A percentile compares a stretch with the other conserved stretches of the same genome.
phyloP scores from a whole-genome alignment of 2,888 invertebrate species.

The Ecdyonurus torrentis region DNA sequence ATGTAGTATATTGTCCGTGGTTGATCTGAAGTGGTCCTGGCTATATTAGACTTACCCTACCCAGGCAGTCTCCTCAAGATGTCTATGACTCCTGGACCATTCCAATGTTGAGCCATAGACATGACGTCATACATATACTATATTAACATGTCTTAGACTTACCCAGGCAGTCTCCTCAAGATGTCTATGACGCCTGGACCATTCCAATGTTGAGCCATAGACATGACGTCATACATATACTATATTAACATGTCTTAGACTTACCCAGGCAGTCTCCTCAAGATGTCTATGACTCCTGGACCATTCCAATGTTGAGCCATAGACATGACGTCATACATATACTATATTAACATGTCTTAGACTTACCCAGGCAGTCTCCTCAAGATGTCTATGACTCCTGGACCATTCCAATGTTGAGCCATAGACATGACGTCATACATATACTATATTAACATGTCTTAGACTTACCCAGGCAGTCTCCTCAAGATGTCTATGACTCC shows the following conservation, averaged over 20 bases:
- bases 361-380: constrained; percentile 46
- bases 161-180: constrained; percentile 49
- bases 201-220: constrained; percentile 80
- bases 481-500: constrained; percentile 64
- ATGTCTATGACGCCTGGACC: constrained; percentile 67
- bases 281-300: constrained; percentile 57
- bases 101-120: constrained; percentile 81
- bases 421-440: too few species aligned
- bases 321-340: too few species aligned
- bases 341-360: too few species aligned
- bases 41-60: too few species aligned
- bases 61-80: constrained; percentile 49
- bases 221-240: too few species aligned
- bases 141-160: too few species aligned
- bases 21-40: too few species aligned
- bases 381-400: constrained; percentile 61
- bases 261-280: constrained; percentile 49
- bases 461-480: constrained; percentile 44
- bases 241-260: too few species aligned
- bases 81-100: constrained; percentile 66
- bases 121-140: too few species aligned
- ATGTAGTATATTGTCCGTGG: too few species aligned
- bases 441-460: too few species aligned
- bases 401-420: constrained; percentile 77
- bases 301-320: constrained; percentile 83